These are phyloP conservation scores for Lasioglossum figueresi DNA, from an alignment of 2,888 invertebrate genomes.

Conservation along the genomic window DNA sequence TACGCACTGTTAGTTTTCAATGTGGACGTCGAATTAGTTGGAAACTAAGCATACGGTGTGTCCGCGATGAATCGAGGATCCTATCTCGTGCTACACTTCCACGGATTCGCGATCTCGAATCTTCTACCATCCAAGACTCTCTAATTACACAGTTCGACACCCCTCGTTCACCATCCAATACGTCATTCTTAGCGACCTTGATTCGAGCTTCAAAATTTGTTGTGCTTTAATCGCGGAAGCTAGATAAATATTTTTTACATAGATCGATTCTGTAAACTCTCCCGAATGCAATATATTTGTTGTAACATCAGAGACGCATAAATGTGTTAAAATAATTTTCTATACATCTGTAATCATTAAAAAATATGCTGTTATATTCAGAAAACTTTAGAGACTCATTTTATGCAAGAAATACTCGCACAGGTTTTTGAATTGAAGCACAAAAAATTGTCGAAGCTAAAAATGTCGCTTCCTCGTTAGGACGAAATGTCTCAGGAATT, in stretches of 20 bases:
- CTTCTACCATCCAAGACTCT: constrained; percentile 38
- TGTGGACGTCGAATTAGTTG: constrained; percentile 22
- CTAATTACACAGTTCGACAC: constrained; percentile 22
- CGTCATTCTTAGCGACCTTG: background rate
- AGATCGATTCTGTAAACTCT: background rate
- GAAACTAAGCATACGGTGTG: background rate
- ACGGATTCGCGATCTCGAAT: constrained; percentile 21
- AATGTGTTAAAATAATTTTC: too few species aligned
- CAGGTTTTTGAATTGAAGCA: background rate
- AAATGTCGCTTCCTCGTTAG: background rate
- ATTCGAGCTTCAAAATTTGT: background rate
- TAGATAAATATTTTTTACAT: background rate
- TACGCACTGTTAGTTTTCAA: constrained; percentile 61
- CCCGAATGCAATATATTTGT: background rate
- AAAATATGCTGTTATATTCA: background rate
- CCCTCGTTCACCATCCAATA: background rate
- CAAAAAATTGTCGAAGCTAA: background rate
- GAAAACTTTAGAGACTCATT: too few species aligned
- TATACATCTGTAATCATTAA: background rate
- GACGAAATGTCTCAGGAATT: background rate
- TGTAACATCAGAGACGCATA: background rate
- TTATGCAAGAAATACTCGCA: too few species aligned
- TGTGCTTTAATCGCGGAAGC: background rate
- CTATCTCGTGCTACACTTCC: constrained; percentile 46
- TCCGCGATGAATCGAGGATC: constrained; percentile 43